A percentile compares a stretch with the other conserved stretches of the same genome.
Evolutionary conservation across 1,140 invertebrate genomes (phyloP).

Genomic region (Prorops nasuta): DNA sequence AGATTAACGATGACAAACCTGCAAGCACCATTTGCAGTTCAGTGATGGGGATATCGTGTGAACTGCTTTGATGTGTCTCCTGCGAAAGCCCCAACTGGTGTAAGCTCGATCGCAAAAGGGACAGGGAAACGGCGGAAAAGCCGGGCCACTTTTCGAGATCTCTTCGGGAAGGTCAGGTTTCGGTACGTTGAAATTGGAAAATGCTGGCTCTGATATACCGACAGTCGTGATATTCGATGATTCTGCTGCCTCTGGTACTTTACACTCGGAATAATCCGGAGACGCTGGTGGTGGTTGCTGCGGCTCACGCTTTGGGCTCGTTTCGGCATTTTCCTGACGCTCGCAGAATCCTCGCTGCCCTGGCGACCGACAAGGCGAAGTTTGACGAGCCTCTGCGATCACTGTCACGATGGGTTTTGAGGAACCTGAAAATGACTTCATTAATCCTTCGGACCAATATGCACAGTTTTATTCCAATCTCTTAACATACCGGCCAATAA

Average conservation of each 20-base stretch:
- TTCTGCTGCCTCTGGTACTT: too few species aligned
- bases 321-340: too few species aligned
- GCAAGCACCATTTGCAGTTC: constrained; percentile 62
- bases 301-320: too few species aligned
- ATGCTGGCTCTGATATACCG: constrained; percentile 13
- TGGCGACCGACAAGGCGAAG: too few species aligned
- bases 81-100: constrained; percentile 65
- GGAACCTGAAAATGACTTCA: constrained; percentile 32
- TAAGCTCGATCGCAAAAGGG: constrained; percentile 66
- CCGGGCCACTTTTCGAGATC: constrained; percentile 19
- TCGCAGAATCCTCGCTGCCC: too few species aligned
- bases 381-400: constrained; percentile 31
- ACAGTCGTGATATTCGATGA: constrained; percentile 1
- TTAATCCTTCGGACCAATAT: too few species aligned
- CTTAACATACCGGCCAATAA: too few species aligned
- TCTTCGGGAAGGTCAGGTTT: constrained; percentile 22
- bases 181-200: constrained; percentile 11
- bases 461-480: too few species aligned
- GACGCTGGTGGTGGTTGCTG: constrained; percentile 4
- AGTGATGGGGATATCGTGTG: constrained; percentile 58
- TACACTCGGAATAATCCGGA: constrained; percentile 11
- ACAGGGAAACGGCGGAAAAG: constrained; percentile 62
- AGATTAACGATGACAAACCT: constrained; percentile 28
- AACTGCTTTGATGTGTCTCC: constrained; percentile 64
- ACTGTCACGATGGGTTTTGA: constrained; percentile 29